Conservation (phyloP, 2,888 invertebrate genomes). For the Zygothrica quintamaculata region DNA sequence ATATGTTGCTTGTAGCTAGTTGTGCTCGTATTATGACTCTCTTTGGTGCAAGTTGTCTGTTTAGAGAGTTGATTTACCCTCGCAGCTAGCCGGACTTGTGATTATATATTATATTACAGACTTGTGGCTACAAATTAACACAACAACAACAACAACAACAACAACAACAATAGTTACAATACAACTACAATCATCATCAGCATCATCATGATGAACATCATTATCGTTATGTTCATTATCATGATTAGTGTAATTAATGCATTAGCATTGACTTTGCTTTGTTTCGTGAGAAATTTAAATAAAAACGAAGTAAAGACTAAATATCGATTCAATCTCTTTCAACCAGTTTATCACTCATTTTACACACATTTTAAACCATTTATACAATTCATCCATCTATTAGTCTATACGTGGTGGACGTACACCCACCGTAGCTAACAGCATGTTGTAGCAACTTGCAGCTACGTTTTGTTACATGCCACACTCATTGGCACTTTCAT, state of each 20-base stretch:
- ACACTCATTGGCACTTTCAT: constrained; percentile 59
- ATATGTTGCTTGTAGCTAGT: constrained; percentile 59
- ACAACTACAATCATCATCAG: neutral
- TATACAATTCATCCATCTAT: too few relatives aligned
- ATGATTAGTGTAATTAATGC: constrained; percentile 15
- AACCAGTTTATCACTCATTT: constrained; percentile 3
- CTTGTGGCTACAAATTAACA: constrained; percentile 39
- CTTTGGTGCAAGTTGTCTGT: constrained; percentile 58
- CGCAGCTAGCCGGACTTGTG: constrained; percentile 45
- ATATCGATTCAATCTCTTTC: constrained; percentile 36
- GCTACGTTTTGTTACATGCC: constrained; percentile 40
- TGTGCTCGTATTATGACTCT: constrained; percentile 69
- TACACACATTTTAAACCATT: too few relatives aligned
- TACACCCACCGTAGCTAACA: constrained; percentile 29
- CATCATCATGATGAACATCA: constrained; percentile 18
- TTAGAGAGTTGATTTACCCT: constrained; percentile 62
- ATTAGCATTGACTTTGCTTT: constrained; percentile 28
- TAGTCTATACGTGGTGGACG: too few relatives aligned
- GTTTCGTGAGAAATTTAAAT: constrained; percentile 65
- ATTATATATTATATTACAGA: constrained; percentile 70
- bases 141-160: constrained; percentile 17
- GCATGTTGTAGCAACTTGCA: neutral
- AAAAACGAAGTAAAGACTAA: too few relatives aligned
- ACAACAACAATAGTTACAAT: constrained; percentile 19
- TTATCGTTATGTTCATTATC: constrained; percentile 20